Conservation (phyloP, 2,888 invertebrate genomes). For the Fissipunctia ypsillon region DNA sequence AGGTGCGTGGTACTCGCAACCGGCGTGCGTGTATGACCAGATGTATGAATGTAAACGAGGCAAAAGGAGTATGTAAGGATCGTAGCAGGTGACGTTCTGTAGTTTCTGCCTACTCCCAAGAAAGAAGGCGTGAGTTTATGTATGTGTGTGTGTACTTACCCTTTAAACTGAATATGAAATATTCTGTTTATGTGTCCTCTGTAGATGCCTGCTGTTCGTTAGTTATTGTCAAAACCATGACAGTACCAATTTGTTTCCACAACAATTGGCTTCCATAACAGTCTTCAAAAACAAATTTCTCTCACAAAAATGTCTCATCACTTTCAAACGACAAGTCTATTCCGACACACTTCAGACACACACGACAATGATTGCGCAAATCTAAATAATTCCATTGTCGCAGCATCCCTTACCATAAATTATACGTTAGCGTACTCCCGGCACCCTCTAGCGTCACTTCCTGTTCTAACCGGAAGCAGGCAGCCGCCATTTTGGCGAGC, state of each 20-base stretch:
- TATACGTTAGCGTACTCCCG: conserved; percentile 76
- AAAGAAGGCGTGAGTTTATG: no score
- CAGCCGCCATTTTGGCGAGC: conserved; percentile 89
- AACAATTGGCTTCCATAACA: no score
- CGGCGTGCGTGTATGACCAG: no score
- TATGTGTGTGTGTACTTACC: no score
- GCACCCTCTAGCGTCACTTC: conserved; percentile 83
- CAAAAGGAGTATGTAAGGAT: no score
- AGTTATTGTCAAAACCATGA: no score
- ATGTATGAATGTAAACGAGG: no score
- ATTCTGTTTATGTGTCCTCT: no score
- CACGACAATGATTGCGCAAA: conserved; percentile 79
- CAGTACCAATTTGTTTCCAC: neutral
- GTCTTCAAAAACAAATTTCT: neutral
- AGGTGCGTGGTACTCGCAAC: no score
- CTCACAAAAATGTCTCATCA: conserved; percentile 20
- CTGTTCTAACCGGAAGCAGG: conserved; percentile 81
- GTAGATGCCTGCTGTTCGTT: no score
- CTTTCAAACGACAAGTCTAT: conserved; percentile 14
- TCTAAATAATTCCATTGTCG: conserved; percentile 72
- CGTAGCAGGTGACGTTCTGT: no score
- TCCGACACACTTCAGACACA: conserved; percentile 23
- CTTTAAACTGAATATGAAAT: neutral
- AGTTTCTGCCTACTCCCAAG: no score
- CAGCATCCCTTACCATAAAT: conserved; percentile 86